Conservation (phyloP, 1,140 invertebrate genomes). For the Philotrypesis tridentata region DNA sequence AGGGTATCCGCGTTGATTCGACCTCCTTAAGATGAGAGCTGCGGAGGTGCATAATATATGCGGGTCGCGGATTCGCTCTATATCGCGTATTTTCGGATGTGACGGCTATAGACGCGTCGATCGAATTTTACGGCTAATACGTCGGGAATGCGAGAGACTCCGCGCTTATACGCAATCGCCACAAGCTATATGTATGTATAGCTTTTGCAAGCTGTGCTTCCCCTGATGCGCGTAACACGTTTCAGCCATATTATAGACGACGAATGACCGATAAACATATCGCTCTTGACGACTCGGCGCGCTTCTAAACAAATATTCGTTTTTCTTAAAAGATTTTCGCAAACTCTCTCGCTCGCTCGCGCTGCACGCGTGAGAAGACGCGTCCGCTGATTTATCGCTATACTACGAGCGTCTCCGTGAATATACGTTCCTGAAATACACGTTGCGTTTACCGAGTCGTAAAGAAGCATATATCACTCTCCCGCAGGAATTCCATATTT, state of each 20-base stretch:
- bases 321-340: neutral
- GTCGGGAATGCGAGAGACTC: too few species aligned
- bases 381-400: neutral
- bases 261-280: neutral
- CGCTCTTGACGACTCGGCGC: neutral
- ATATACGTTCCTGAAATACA: neutral
- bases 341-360: neutral
- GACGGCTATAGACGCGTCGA: neutral
- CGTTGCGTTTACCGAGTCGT: neutral
- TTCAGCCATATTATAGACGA: too few species aligned
- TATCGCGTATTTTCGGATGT: neutral
- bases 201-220: too few species aligned
- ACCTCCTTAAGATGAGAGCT: slow-evolving; percentile 16
- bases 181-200: too few species aligned
- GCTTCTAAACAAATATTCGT: neutral
- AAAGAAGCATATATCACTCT: neutral
- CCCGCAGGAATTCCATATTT: neutral
- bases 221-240: too few species aligned
- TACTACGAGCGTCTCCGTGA: neutral
- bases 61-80: too few species aligned
- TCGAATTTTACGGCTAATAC: too few species aligned
- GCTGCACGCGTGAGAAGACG: too few species aligned
- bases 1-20: slow-evolving; percentile 10
- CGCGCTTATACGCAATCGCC: too few species aligned
- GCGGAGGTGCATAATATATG: too few species aligned